Conservation (phyloP, 2,113 vertebrate genomes). For the Nematolebias whitei region DNA sequence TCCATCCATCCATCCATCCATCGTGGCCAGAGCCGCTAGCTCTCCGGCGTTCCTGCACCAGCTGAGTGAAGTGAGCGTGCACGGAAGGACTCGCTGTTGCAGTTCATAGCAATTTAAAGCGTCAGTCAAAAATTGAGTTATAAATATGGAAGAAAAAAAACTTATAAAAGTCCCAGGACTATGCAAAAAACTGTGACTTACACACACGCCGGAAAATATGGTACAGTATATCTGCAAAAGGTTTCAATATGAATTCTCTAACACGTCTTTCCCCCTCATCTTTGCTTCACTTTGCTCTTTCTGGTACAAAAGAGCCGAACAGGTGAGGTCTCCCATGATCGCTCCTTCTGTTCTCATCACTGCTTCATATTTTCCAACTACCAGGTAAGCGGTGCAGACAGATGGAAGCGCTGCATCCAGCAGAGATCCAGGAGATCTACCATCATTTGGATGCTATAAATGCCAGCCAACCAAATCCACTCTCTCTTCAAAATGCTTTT, state of each 20-base stretch:
- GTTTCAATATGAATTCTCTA: background rate
- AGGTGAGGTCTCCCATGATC: constrained; percentile 42
- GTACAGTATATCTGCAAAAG: background rate
- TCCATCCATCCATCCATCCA: no score
- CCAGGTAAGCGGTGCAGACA: constrained; percentile 43
- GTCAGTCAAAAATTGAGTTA: no score
- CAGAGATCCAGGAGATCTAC: constrained; percentile 18
- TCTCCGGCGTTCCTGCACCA: no score
- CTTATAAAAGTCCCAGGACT: no score
- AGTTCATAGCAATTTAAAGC: no score
- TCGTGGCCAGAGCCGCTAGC: no score
- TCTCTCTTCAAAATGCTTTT: constrained; percentile 3
- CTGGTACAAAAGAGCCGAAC: constrained; percentile 20
- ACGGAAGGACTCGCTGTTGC: no score
- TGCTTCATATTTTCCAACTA: constrained; percentile 16
- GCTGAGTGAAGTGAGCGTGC: no score
- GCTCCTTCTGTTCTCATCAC: constrained; percentile 23
- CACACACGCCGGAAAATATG: no score
- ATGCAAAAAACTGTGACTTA: no score
- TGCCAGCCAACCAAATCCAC: constrained; percentile 26
- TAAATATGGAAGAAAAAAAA: no score
- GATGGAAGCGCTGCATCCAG: constrained; percentile 56
- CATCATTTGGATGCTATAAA: constrained; percentile 43
- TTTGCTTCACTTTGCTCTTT: constrained; percentile 22
- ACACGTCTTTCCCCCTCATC: constrained; percentile 15